Evolutionary conservation across 2,113 vertebrate species (phyloP).

Genomic region (Colius striatus): DNA sequence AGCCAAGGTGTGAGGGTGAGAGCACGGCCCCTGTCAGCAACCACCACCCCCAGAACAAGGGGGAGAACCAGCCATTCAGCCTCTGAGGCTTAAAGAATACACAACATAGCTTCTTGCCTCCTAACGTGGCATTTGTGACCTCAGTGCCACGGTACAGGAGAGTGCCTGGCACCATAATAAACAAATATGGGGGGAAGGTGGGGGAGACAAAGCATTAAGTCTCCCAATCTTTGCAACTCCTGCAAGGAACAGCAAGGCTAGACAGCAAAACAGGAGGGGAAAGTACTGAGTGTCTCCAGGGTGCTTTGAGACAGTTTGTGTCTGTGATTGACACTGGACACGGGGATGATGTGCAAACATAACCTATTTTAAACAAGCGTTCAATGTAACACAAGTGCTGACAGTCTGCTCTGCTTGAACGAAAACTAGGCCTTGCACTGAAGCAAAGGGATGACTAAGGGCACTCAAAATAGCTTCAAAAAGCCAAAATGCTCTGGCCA

Average conservation of each 20-base stretch:
- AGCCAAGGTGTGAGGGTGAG: background rate
- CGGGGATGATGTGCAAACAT: background rate
- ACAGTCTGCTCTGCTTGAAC: background rate
- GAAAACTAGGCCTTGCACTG: background rate
- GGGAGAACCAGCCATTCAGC: background rate
- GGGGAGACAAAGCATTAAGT: background rate
- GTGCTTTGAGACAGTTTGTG: background rate
- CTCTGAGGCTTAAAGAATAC: background rate
- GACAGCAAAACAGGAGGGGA: background rate
- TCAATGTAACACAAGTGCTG: background rate
- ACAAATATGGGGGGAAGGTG: accelerated
- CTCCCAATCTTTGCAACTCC: background rate
- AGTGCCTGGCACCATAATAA: background rate
- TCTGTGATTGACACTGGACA: background rate
- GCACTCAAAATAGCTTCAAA: background rate
- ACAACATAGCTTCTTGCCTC: background rate
- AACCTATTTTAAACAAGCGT: background rate
- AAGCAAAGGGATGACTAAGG: background rate
- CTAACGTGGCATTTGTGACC: background rate
- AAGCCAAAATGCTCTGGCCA: background rate
- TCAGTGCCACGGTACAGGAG: background rate
- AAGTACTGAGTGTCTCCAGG: background rate
- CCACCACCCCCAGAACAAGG: background rate
- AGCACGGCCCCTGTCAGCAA: background rate
- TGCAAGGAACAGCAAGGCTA: background rate